Base-by-base conservation (phyloP, 2,888 invertebrate genomes). In the Schizaphis graminum region DNA sequence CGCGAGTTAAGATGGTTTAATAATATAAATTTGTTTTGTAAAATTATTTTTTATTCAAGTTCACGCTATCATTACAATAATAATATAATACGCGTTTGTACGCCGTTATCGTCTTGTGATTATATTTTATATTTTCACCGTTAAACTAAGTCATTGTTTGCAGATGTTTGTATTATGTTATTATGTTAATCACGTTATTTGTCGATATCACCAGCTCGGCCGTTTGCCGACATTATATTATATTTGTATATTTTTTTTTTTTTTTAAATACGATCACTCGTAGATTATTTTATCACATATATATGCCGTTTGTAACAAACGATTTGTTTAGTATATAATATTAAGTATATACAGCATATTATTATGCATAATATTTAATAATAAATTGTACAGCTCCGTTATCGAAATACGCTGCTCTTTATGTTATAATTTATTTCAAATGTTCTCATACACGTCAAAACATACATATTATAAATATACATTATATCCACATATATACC, bases 371-470 rank as follows among this genome's bases (percentile, higher is more conserved):
- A 35, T 77, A 77, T 67, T 35, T 77, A 35, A 77, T 77, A 77
- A 35, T 77, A 77, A 77, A 77, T 41, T 77, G 77, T 77, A 77
- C 77, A 77, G 35, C 77, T 77, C 77, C 35, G 77, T 77, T 77
- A 77, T 77, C 35, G 35, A 77, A 35, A 77, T 21, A 24, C 67
- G 16, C 67, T 67, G 67, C 35, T 67, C 13, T 67, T 67, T 77
- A 41, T 41, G 77, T 41, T 35, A 35, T 41, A 35, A 35, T 77
- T 77, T 35, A 35, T 77, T 77, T 77, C 77, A 21, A 77, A 77
- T 77, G 35, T 77, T 77, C 77, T 77, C 77, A 77, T 77, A 77
- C 77, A 77, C 77, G 77, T 77, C 35, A 77, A 77, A 77, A 77
- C 77, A 77, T 77, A 41, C 16, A 77, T 77, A 67, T 21, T 77